These are phyloP conservation scores for Saccostrea cuccullata DNA, from an alignment of 1,140 invertebrate genomes.

Conservation along the genomic window DNA sequence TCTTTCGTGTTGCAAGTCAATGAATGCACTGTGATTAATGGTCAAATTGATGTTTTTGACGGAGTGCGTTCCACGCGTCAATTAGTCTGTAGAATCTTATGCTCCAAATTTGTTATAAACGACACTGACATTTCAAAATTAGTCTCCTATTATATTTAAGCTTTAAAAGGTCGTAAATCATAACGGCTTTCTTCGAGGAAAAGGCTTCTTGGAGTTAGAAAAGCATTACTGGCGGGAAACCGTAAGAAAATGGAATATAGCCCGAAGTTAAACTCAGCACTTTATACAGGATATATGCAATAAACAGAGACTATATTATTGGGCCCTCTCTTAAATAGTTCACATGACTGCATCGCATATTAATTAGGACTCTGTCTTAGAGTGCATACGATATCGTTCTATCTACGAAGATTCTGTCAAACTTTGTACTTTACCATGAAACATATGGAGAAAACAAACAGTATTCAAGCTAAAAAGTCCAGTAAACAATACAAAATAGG, in stretches of 20 bases:
- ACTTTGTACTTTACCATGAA: no score
- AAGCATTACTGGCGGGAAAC: neutral
- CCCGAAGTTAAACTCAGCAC: neutral
- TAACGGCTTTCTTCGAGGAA: neutral
- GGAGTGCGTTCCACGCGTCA: neutral
- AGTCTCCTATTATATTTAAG: neutral
- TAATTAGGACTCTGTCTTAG: no score
- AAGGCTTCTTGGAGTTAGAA: neutral
- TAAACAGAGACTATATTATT: no score
- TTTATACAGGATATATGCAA: no score
- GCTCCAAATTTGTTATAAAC: neutral
- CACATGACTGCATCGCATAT: no score
- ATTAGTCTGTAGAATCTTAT: slow-evolving; percentile 10
- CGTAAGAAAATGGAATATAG: neutral
- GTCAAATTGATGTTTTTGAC: slow-evolving; percentile 10
- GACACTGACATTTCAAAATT: slow-evolving; percentile 17
- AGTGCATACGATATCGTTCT: no score
- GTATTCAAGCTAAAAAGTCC: no score
- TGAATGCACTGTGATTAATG: slow-evolving; percentile 3
- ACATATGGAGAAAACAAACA: no score
- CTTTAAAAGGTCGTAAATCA: slow-evolving; percentile 20
- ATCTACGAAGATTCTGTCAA: no score
- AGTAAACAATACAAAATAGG: no score
- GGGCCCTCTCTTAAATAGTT: no score
- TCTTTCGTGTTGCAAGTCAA: neutral